Conservation (phyloP, 2,113 vertebrate genomes). For the Embiotoca jacksoni region DNA sequence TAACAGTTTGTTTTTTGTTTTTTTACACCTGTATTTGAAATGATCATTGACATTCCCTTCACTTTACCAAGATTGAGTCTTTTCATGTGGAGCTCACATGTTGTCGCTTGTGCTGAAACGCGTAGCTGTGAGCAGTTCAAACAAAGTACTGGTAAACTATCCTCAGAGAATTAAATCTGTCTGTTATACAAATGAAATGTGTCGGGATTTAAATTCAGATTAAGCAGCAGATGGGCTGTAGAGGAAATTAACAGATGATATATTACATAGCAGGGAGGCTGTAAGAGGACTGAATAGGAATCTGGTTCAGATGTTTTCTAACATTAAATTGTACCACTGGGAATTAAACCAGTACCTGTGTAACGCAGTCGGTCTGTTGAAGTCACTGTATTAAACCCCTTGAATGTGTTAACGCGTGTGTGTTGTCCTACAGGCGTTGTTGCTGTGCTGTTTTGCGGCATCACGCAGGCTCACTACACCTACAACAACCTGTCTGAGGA, state of each 20-base stretch:
- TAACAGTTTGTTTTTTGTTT: too few relatives aligned
- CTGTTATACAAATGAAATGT: slow-evolving; percentile 25
- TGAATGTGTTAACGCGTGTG: neutral
- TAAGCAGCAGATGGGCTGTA: slow-evolving; percentile 20
- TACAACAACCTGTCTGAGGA: slow-evolving; percentile 95
- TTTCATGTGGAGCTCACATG: neutral
- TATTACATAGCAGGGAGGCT: neutral
- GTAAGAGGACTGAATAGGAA: neutral
- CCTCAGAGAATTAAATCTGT: neutral
- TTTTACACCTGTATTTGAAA: too few relatives aligned
- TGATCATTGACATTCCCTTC: too few relatives aligned
- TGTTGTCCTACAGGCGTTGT: slow-evolving; percentile 88
- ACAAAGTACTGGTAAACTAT: slow-evolving; percentile 2
- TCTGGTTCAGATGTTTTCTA: neutral
- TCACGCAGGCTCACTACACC: slow-evolving; percentile 97
- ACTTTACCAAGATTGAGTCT: neutral
- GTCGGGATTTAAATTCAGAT: slow-evolving; percentile 17
- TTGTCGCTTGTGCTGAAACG: slow-evolving; percentile 2
- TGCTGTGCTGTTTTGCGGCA: slow-evolving; percentile 95
- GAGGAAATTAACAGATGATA: neutral
- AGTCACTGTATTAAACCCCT: neutral
- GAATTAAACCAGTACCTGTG: neutral
- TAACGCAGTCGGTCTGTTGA: neutral
- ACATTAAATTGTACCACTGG: neutral
- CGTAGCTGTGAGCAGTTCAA: slow-evolving; percentile 2